Base-by-base conservation (phyloP, 2,888 invertebrate genomes). In the Pristionchus japonicus region DNA sequence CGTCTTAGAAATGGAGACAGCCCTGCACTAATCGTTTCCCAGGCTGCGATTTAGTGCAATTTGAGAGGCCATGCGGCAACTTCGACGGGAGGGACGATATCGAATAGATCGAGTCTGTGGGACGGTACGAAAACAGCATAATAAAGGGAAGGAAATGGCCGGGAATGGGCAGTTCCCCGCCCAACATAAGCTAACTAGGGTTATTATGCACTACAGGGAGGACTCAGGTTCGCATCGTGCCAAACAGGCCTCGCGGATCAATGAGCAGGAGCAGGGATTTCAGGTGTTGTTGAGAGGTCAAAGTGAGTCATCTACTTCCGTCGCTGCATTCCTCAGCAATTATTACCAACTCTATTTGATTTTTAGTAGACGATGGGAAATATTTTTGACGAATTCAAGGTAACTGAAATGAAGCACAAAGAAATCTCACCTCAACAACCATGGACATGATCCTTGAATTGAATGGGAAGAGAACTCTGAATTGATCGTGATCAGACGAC, bases 401-500 rank as follows among this genome's bases (percentile, higher is more conserved):
- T n/a, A n/a, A n/a, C n/a, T n/a, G n/a, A n/a, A n/a, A n/a, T n/a
- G n/a, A n/a, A n/a, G n/a, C n/a, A n/a, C n/a, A n/a, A n/a, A n/a
- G n/a, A n/a, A n/a, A n/a, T n/a, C 67, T 67, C 11, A 74, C 74
- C 74, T 74, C 40, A 7, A 74, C 74, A n/a, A 74, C 74, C 74
- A 43, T 74, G 4, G 20, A 23, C 74, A 74, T 74, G 23, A 74
- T 74, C 31, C 74, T n/a, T 6, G 74, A 74, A 9, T 74, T 37
- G 74, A 74, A 74, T 17, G 74, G 74, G 74, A 74, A 74, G 2
- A 74, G 23, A 43, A 74, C 40, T 40, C 40, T 17, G 17, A 43
- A 40, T 31, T 70, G 70, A 34, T 70, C 70, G n/a, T n/a, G n/a
- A n/a, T n/a, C n/a, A 40, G 74, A 67, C 15, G 64, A n/a, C 13